phyloP scores from a whole-genome alignment of 2,797 vertebrate genomes.

The Alosa sapidissima region DNA sequence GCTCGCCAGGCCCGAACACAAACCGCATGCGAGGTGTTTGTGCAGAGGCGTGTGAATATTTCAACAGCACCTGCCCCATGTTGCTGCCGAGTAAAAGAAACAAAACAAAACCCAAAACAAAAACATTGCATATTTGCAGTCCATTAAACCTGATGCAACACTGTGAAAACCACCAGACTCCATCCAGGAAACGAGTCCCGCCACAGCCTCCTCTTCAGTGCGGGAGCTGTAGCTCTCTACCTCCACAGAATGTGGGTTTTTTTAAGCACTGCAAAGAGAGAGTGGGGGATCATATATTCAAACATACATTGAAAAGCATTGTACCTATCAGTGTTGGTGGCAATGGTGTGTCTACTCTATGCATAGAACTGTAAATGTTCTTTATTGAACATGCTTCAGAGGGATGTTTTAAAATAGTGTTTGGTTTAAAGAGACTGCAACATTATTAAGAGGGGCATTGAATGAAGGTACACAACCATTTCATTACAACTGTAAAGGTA shows the following conservation, averaged over 20 bases:
- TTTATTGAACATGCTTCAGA: background rate
- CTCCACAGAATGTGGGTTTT: background rate
- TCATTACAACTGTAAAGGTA: background rate
- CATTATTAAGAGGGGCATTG: background rate
- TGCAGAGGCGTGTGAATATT: background rate
- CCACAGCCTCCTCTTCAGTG: background rate
- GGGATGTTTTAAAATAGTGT: background rate
- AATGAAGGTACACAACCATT: background rate
- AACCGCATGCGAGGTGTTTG: background rate
- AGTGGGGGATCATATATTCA: background rate
- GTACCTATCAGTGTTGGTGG: background rate
- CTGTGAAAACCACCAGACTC: background rate
- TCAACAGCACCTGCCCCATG: slow-evolving; percentile 8
- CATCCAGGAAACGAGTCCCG: background rate
- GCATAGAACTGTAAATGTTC: background rate
- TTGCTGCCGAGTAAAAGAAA: background rate
- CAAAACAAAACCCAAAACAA: background rate
- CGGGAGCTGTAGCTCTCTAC: background rate
- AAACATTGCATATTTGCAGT: slow-evolving; percentile 23
- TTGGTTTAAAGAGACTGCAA: background rate
- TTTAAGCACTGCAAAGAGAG: background rate
- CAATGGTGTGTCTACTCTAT: background rate
- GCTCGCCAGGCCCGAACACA: background rate
- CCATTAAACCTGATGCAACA: slow-evolving; percentile 19
- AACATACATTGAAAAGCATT: background rate